Percentiles rank a stretch among this genome's conserved stretches.
Conservation (phyloP, 2,888 invertebrate genomes). For the Andricus curvator region DNA sequence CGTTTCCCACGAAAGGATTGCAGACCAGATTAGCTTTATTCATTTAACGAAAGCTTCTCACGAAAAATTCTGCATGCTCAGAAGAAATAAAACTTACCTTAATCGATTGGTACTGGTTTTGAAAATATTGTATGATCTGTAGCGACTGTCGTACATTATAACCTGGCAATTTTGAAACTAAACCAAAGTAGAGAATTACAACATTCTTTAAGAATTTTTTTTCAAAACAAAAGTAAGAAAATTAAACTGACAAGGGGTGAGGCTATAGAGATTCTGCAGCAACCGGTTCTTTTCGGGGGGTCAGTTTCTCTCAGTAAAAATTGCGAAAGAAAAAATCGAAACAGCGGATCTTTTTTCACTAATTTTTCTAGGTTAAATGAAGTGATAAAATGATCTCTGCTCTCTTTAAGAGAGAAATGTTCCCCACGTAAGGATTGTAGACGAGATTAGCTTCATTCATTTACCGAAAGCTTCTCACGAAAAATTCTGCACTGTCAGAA, state of each 20-base stretch:
- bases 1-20: slow-evolving; percentile 32
- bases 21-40: slow-evolving; percentile 66
- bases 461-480: slow-evolving; percentile 58
- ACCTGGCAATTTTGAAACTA: neutral
- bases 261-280: slow-evolving; percentile 50
- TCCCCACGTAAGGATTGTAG: slow-evolving; percentile 20
- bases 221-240: slow-evolving; percentile 8
- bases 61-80: neutral
- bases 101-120: slow-evolving; percentile 15
- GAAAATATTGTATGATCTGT: neutral
- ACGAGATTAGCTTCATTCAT: slow-evolving; percentile 70
- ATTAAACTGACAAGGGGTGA: neutral
- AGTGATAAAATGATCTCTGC: slow-evolving; percentile 9
- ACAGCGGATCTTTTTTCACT: slow-evolving; percentile 13
- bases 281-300: slow-evolving; percentile 68
- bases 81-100: neutral
- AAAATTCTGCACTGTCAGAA: neutral
- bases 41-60: slow-evolving; percentile 63
- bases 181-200: neutral
- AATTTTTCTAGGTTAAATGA: neutral
- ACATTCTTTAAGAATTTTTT: neutral
- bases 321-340: slow-evolving; percentile 20
- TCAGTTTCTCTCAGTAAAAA: slow-evolving; percentile 37
- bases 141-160: neutral
- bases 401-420: neutral